Evolutionary conservation across 2,888 invertebrate species (phyloP).

Genomic region (Bombyx huttoni): DNA sequence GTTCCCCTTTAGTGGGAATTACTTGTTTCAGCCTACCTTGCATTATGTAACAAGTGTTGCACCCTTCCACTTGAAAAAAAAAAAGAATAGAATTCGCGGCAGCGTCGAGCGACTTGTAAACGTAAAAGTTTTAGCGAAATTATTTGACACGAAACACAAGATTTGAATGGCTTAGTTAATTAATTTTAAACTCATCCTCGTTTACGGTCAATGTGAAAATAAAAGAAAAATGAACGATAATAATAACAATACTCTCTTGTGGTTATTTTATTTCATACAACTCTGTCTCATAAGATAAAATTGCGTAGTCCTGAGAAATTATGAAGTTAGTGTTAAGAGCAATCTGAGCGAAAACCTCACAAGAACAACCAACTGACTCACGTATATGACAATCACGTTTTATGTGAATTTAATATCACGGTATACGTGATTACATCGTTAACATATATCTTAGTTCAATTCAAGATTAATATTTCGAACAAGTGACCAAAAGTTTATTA

Average conservation of each 20-base stretch:
- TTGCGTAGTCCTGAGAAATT: no score
- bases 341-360: no score
- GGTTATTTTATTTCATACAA: no score
- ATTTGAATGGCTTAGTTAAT: not conserved
- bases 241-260: not conserved
- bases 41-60: slow-evolving; percentile 9
- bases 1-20: slow-evolving; percentile 26
- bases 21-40: slow-evolving; percentile 11
- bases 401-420: no score
- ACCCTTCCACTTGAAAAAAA: slow-evolving; percentile 31
- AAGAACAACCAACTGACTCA: no score
- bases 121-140: not conserved
- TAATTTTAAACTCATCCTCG: not conserved
- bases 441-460: not conserved
- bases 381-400: no score
- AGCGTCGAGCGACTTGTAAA: not conserved
- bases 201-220: not conserved
- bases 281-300: no score
- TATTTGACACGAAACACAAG: not conserved
- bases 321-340: no score
- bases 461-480: not conserved
- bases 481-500: no score
- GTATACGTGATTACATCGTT: no score
- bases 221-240: not conserved
- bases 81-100: slow-evolving; percentile 16